These are phyloP conservation scores for Periophthalmus magnuspinnatus DNA, from an alignment of 2,797 vertebrate species.

Conservation along the genomic window DNA sequence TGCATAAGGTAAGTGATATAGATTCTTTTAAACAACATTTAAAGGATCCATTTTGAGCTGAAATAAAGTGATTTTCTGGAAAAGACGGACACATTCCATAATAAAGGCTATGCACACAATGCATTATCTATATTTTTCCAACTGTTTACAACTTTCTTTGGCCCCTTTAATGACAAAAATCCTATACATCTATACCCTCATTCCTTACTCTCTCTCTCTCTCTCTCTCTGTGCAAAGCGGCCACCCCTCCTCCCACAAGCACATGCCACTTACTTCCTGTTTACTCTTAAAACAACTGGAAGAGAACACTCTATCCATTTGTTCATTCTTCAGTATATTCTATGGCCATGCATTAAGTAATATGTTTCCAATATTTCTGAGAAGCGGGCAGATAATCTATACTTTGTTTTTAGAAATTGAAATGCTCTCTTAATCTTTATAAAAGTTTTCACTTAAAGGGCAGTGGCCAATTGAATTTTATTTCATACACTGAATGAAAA, in stretches of 20 bases:
- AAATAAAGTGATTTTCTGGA: no score
- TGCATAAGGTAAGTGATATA: no score
- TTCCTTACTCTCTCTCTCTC: constrained; percentile 3
- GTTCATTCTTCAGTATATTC: constrained; percentile 32
- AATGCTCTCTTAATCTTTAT: not conserved
- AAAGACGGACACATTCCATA: no score
- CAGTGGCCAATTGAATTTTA: not conserved
- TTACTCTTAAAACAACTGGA: constrained; percentile 75
- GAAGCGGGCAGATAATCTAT: not conserved
- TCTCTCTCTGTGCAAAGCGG: constrained; percentile 8
- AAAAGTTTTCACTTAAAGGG: not conserved
- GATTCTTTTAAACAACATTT: no score
- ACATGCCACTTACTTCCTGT: constrained; percentile 76
- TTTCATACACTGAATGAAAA: not conserved
- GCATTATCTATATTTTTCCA: not conserved
- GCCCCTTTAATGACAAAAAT: not conserved
- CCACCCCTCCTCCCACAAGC: constrained; percentile 56
- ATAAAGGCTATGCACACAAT: not conserved
- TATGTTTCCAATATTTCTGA: not conserved
- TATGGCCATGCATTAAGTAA: not conserved
- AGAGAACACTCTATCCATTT: constrained; percentile 53
- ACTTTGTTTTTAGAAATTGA: not conserved
- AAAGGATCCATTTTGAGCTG: no score
- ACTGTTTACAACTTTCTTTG: not conserved
- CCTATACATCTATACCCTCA: constrained; percentile 7